phyloP scores from a whole-genome alignment of 2,888 invertebrate genomes.

The Oscheius sp. region DNA sequence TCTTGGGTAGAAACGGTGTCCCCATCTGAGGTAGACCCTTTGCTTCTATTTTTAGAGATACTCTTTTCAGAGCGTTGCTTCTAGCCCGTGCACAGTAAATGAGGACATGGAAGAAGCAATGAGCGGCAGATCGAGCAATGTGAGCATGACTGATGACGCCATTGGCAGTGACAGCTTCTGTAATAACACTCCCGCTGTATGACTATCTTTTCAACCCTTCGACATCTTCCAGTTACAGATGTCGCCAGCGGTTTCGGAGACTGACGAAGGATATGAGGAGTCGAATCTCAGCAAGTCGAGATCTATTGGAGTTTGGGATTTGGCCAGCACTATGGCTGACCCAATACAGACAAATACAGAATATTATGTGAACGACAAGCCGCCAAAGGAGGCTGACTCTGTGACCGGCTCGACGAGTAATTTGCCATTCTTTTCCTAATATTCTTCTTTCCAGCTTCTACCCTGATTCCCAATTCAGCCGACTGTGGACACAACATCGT shows the following conservation, averaged over 20 bases:
- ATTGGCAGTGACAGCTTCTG: constrained; percentile 39
- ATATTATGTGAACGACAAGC: background rate
- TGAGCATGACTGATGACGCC: constrained; percentile 18
- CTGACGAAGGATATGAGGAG: constrained; percentile 24
- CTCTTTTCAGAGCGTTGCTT: background rate
- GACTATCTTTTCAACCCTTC: background rate
- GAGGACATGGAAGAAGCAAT: background rate
- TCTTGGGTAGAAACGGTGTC: constrained; percentile 43
- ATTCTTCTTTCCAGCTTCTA: background rate
- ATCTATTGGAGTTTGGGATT: background rate
- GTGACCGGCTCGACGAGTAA: constrained; percentile 1
- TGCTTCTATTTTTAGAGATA: background rate
- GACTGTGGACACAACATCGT: constrained; percentile 15
- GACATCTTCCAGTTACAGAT: background rate
- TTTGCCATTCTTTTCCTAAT: too few species aligned
- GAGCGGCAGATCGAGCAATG: constrained; percentile 9
- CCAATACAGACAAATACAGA: background rate
- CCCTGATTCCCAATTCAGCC: constrained; percentile 3
- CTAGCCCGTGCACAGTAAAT: background rate
- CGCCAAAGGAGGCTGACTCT: background rate
- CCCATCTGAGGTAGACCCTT: background rate
- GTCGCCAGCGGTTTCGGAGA: constrained; percentile 28
- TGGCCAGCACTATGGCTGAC: background rate
- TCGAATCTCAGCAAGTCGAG: constrained; percentile 2
- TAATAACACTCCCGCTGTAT: constrained; percentile 50